These are phyloP conservation scores for Drosophila grimshawi DNA, from an alignment of 1,140 invertebrate genomes.

Conservation along the genomic window DNA sequence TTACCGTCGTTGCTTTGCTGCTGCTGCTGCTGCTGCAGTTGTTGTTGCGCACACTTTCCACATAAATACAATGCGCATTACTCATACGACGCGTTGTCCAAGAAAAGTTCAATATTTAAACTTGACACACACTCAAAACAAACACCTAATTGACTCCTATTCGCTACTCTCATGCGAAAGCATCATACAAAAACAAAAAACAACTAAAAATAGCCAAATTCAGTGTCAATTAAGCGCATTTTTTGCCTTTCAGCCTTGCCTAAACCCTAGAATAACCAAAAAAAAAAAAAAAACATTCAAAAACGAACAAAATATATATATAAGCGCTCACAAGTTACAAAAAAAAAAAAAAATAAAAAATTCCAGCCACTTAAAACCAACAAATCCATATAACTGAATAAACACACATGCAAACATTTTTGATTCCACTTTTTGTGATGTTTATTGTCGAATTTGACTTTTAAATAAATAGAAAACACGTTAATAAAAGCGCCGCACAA, in stretches of 20 bases:
- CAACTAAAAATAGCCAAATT: constrained; percentile 3
- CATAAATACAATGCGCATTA: constrained; percentile 49
- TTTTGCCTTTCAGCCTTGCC: constrained; percentile 9
- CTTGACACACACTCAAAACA: constrained; percentile 39
- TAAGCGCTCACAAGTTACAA: not conserved
- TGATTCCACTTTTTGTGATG: constrained; percentile 12
- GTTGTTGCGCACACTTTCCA: constrained; percentile 41
- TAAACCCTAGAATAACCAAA: constrained; percentile 29
- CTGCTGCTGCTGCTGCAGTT: not conserved
- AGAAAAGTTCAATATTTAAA: constrained; percentile 69
- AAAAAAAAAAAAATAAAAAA: constrained; percentile 15
- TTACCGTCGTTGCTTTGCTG: constrained; percentile 12
- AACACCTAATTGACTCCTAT: constrained; percentile 4
- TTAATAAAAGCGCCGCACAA: constrained; percentile 21
- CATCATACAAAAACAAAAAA: not conserved
- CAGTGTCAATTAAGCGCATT: constrained; percentile 15
- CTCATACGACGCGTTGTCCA: constrained; percentile 65
- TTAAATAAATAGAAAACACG: constrained; percentile 12
- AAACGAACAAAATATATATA: not conserved
- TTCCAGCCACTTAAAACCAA: not conserved
- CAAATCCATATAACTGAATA: constrained; percentile 22
- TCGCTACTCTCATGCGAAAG: not conserved
- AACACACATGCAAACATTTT: constrained; percentile 9
- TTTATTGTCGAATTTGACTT: constrained; percentile 34
- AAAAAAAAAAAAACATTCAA: constrained; percentile 18